Evolutionary conservation across 2,113 vertebrate species (phyloP).

Genomic region (Grantiella picta): DNA sequence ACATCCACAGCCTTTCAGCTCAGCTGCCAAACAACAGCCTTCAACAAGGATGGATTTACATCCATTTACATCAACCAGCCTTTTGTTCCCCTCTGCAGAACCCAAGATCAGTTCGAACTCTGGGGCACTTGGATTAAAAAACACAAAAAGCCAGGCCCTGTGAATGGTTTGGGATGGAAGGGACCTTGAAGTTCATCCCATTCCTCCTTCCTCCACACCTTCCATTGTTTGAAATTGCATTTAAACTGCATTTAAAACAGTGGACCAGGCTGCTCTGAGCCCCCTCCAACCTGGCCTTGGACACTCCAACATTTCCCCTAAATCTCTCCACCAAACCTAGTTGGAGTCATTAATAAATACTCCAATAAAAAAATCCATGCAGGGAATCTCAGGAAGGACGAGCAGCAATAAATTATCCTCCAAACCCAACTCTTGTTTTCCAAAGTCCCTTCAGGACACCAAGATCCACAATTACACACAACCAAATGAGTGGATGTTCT

Average conservation of each 20-base stretch:
- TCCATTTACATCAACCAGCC: neutral
- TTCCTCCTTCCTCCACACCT: neutral
- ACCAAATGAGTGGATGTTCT: neutral
- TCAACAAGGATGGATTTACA: neutral
- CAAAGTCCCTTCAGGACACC: neutral
- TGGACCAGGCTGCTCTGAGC: neutral
- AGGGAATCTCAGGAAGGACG: neutral
- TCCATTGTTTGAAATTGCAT: neutral
- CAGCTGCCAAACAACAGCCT: neutral
- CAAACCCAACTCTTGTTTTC: neutral
- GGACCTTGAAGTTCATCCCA: neutral
- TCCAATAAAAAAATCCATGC: neutral
- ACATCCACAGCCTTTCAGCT: neutral
- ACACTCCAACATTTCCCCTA: neutral
- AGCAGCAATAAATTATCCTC: neutral
- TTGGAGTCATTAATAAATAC: neutral
- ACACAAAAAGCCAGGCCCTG: neutral
- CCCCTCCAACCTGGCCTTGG: fast-evolving
- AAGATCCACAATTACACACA: neutral
- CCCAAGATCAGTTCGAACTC: neutral
- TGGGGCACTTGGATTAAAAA: neutral
- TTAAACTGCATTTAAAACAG: too few relatives aligned
- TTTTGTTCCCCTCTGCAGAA: neutral
- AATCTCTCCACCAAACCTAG: neutral
- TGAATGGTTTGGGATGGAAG: neutral